These are phyloP conservation scores for Mesaphorura yosii DNA, from an alignment of 1,140 invertebrate genomes.

Conservation along the genomic window DNA sequence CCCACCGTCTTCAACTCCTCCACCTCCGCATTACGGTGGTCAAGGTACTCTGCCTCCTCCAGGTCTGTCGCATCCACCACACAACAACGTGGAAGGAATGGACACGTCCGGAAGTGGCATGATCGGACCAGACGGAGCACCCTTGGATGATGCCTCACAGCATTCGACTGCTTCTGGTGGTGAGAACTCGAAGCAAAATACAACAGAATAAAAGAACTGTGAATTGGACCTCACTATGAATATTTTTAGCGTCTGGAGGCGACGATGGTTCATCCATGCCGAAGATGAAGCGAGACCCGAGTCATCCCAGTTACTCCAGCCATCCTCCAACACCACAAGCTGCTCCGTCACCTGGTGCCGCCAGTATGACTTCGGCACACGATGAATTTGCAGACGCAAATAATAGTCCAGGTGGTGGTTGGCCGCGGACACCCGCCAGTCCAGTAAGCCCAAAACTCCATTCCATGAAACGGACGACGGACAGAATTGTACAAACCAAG, in stretches of 20 bases:
- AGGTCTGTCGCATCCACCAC: conserved; percentile 37
- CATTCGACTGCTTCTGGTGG: conserved; percentile 82
- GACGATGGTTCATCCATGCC: conserved; percentile 58
- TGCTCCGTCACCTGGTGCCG: conserved; percentile 66
- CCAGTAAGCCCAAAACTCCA: too few species aligned
- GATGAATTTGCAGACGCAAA: conserved; percentile 81
- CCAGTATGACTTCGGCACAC: conserved; percentile 67
- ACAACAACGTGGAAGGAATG: conserved; percentile 44
- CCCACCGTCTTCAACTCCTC: conserved; percentile 31
- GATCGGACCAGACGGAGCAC: conserved; percentile 71
- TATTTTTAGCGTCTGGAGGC: conserved; percentile 61
- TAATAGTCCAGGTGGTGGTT: conserved; percentile 67
- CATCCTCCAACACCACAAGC: conserved; percentile 60
- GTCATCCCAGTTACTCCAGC: conserved; percentile 37
- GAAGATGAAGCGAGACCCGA: conserved; percentile 56
- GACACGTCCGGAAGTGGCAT: conserved; percentile 45
- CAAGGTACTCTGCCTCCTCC: too few species aligned
- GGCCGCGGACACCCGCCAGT: conserved; percentile 78
- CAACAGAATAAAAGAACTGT: not conserved
- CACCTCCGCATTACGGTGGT: too few species aligned
- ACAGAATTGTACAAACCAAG: too few species aligned
- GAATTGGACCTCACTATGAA: not conserved
- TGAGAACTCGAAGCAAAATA: conserved; percentile 35
- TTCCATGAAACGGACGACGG: too few species aligned
- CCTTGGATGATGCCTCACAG: conserved; percentile 77